Base-by-base conservation (phyloP, 2,888 invertebrate species). In the Neoaliturus tenellus region DNA sequence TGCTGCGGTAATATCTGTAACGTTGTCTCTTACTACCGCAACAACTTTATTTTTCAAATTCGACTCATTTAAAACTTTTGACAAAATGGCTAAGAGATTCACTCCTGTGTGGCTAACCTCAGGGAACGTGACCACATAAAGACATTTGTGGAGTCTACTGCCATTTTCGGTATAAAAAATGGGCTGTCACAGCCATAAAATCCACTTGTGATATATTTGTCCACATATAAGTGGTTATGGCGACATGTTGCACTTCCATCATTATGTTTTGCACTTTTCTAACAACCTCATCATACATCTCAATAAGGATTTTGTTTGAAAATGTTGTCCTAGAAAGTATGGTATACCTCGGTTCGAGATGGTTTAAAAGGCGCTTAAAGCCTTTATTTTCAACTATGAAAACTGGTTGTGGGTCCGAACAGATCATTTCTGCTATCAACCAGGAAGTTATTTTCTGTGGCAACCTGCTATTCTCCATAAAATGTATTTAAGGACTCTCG, bases 201-300 rank as follows among this genome's bases (percentile, higher is more conserved):
- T 80, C 80, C 20, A n/a, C 80, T 12, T 80, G 31, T 31, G 80
- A 35, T n/a, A 81, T 62, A 10, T 23, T 39, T 0, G 80, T 81
- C 62, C 80, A 81, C 80, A 81, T 81, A 33, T 81, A 58, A 0
- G 80, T 81, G 0, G 62, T 62, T 6, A 81, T 62, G 10, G 62
- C 80, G 3, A 81, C 62, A 81, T 81, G 20, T 6, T 35, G 0
- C 8, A 20, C 80, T 23, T 58, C 39, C 33, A 39, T 4, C 20
- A 39, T 23, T 1, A 35, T 0, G 2, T 20, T 2, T 20, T 23
- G 23, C 20, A 81, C 39, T 39, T 81, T 81, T 10, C 20, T 1
- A 1, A 3, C 8, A 1, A 39, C 20, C 12, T 58, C 41, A 20
- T 20, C 33, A 39, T 35, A 35, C 62, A 81, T 81, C 17, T 81